Conservation (phyloP, 2,888 invertebrate species). For the Thysanoteuthis rhombus region DNA sequence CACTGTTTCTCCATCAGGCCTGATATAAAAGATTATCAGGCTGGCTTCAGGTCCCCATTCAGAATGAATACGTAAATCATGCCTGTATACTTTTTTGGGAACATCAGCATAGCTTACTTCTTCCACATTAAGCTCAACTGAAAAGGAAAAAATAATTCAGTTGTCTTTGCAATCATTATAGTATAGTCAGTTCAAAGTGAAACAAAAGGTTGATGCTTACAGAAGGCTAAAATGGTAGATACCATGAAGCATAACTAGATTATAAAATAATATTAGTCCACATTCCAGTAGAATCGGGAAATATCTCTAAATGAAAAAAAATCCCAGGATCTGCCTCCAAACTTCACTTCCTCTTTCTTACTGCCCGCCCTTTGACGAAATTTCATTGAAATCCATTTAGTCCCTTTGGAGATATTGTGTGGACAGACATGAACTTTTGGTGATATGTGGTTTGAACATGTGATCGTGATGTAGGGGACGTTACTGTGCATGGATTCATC, state of each 20-base stretch:
- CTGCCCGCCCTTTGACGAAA: too few species aligned
- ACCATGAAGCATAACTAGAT: not conserved
- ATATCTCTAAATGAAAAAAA: too few species aligned
- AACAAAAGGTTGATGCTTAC: not conserved
- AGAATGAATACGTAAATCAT: constrained; percentile 43
- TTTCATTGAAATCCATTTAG: too few species aligned
- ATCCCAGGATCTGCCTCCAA: too few species aligned
- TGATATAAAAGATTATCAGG: constrained; percentile 72
- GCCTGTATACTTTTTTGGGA: constrained; percentile 38
- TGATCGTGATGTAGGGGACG: too few species aligned
- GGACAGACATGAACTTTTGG: too few species aligned
- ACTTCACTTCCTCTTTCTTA: too few species aligned
- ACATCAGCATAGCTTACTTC: not conserved
- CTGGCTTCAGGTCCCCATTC: constrained; percentile 49
- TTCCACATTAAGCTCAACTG: not conserved
- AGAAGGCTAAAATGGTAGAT: not conserved
- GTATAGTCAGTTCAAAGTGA: not conserved
- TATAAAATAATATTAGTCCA: not conserved
- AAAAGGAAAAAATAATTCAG: not conserved
- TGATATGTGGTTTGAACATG: too few species aligned
- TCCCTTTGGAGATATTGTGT: too few species aligned
- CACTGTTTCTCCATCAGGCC: constrained; percentile 72
- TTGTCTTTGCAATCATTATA: too few species aligned
- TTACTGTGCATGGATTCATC: too few species aligned
- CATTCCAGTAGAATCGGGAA: too few species aligned